These are phyloP conservation scores for Scartelaos histophorus DNA, from an alignment of 2,113 vertebrate species.

Conservation along the genomic window DNA sequence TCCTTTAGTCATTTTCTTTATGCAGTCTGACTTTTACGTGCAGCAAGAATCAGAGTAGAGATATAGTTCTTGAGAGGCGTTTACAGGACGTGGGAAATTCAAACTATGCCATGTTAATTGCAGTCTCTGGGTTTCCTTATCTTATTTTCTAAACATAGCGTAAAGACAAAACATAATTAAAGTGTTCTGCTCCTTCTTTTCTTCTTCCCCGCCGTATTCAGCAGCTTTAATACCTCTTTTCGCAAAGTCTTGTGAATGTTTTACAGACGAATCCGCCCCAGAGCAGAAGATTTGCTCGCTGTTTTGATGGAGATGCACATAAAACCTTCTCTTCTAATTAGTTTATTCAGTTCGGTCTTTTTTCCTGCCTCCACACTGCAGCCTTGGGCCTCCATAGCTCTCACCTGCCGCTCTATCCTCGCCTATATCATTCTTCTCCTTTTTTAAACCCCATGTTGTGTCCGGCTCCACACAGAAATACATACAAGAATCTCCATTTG, in stretches of 20 bases:
- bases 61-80: no score
- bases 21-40: no score
- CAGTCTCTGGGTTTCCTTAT: no score
- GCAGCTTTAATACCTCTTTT: constrained; percentile 9
- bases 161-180: not conserved
- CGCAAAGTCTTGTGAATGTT: constrained; percentile 1
- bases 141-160: no score
- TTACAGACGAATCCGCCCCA: constrained; percentile 26
- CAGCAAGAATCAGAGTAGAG: no score
- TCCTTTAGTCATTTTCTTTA: no score
- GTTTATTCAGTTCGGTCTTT: constrained; percentile 55
- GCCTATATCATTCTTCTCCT: constrained; percentile 27
- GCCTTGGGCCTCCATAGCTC: constrained; percentile 42
- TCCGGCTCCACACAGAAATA: constrained; percentile 16
- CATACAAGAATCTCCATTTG: constrained; percentile 14
- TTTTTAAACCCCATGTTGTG: constrained; percentile 1
- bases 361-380: constrained; percentile 39
- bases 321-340: constrained; percentile 60
- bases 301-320: constrained; percentile 44
- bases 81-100: no score
- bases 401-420: constrained; percentile 20
- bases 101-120: no score
- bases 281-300: constrained; percentile 14
- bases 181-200: not conserved
- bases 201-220: not conserved